These are phyloP conservation scores for Sialis fuliginosa DNA, from an alignment of 2,888 invertebrate species.

Conservation along the genomic window DNA sequence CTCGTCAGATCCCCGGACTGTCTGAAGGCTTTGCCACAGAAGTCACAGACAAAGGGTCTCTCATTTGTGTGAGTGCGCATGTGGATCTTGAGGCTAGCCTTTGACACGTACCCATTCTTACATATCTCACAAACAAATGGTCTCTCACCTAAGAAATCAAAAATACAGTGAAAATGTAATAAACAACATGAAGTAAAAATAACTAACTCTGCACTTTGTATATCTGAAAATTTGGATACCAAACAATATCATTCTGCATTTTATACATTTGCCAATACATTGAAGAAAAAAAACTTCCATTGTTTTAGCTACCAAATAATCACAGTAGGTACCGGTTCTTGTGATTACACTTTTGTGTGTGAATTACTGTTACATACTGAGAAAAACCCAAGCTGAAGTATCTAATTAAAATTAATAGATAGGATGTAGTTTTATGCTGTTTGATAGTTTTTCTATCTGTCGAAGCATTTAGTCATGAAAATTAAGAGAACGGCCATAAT, in stretches of 20 bases:
- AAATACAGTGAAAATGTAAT: not conserved
- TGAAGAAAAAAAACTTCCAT: not conserved
- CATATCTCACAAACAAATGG: constrained; percentile 27
- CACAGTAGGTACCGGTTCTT: too few relatives aligned
- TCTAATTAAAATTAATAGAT: too few relatives aligned
- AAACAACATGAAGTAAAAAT: too few relatives aligned
- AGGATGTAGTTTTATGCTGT: too few relatives aligned
- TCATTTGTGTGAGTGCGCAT: constrained; percentile 29
- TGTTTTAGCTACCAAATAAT: not conserved
- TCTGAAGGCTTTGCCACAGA: constrained; percentile 27
- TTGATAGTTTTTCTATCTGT: too few relatives aligned
- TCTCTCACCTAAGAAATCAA: constrained; percentile 20
- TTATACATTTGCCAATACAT: too few relatives aligned
- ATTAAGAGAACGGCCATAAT: too few relatives aligned
- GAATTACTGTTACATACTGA: too few relatives aligned
- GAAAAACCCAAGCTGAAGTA: too few relatives aligned
- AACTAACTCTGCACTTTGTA: too few relatives aligned
- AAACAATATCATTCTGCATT: not conserved
- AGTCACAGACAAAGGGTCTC: constrained; percentile 26
- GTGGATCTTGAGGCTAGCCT: constrained; percentile 27
- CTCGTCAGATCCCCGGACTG: constrained; percentile 27
- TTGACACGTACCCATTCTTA: constrained; percentile 27
- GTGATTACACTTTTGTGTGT: too few relatives aligned
- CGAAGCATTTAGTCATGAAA: too few relatives aligned
- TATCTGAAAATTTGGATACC: not conserved